These are phyloP conservation scores for Pseudococcus longispinus DNA, from an alignment of 2,888 invertebrate species.

Conservation along the genomic window DNA sequence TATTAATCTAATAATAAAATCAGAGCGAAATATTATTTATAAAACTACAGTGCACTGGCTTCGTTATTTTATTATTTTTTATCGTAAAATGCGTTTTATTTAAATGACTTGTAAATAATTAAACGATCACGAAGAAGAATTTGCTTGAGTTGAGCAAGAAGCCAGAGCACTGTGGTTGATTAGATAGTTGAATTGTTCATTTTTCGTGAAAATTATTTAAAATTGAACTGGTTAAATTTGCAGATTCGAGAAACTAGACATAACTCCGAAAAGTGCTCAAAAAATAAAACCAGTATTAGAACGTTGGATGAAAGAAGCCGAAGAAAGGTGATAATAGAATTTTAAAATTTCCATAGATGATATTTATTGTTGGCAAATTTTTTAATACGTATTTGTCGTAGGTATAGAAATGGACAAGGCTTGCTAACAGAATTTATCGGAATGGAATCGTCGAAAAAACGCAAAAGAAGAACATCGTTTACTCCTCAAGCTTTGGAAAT, in stretches of 20 bases:
- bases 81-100: neutral
- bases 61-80: slow-evolving; percentile 14
- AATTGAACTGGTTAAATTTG: neutral
- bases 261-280: slow-evolving; percentile 98
- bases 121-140: neutral
- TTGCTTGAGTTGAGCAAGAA: slow-evolving; percentile 10
- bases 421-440: slow-evolving; percentile 74
- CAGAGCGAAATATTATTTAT: slow-evolving; percentile 8
- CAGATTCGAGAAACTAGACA: slow-evolving; percentile 99
- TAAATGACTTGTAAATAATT: neutral
- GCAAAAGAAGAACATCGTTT: slow-evolving; percentile 95
- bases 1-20: neutral
- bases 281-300: slow-evolving; percentile 99
- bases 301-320: slow-evolving; percentile 98
- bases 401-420: slow-evolving; percentile 61
- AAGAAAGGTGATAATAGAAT: slow-evolving; percentile 78
- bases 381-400: neutral
- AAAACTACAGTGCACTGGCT: slow-evolving; percentile 56
- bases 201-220: neutral
- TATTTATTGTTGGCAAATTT: neutral
- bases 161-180: slow-evolving; percentile 52
- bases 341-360: neutral
- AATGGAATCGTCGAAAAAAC: slow-evolving; percentile 94
- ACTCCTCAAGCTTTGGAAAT: slow-evolving; percentile 95
- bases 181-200: neutral